Base-by-base conservation (phyloP, 2,113 vertebrate species). In the Mustela lutreola region DNA sequence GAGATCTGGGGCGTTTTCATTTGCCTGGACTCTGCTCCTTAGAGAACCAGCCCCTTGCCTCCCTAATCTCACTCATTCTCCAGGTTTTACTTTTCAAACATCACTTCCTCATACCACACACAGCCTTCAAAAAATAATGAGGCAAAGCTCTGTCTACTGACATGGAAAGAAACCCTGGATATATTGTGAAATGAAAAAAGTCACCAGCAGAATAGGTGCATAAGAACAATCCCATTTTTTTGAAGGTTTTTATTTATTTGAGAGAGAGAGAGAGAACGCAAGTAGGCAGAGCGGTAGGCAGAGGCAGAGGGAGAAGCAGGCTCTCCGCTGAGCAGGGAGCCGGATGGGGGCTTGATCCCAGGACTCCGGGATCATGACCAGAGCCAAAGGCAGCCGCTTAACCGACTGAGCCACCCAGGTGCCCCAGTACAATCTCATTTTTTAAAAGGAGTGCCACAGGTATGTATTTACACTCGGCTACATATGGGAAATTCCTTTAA, bases 31-130 rank as follows among this genome's bases (percentile, higher is more conserved):
- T 73, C 89, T 21, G 26, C 76, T 45, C 86, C 83, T 87, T 70
- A 93, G 84, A 91, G 95, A 86, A 89, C 26, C 48, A 84, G 22
- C 58, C n/a, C 75, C 86, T 63, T 79, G 89, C 73, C 70, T 86
- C 60, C 31, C 89, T 93, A 73, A 86, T 50, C 70, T 89, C 76
- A 48, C 22, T 86, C 56, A 76, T 65, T 84, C 94, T 97, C 95
- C 67, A 83, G 80, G 48, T 50, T 94, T 96, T 85, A 62, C 75
- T 88, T 93, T 93, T 62, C 65, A 89, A 94, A 87, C 86, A 80
- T 95, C 60, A 80, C 87, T 93, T 97, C 89, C 65, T 93, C 42
- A 4, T 76, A 83, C 63, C 79, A 76, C 58, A 42, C 22, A 28
- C 22, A 26, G 33, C 6, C 93, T 96, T 96, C 42, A 53, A 53